Percentiles rank a stretch among this genome's conserved stretches.
These are phyloP conservation scores for Coleophora flavipennella DNA, from an alignment of 2,888 invertebrate species.

Conservation along the genomic window DNA sequence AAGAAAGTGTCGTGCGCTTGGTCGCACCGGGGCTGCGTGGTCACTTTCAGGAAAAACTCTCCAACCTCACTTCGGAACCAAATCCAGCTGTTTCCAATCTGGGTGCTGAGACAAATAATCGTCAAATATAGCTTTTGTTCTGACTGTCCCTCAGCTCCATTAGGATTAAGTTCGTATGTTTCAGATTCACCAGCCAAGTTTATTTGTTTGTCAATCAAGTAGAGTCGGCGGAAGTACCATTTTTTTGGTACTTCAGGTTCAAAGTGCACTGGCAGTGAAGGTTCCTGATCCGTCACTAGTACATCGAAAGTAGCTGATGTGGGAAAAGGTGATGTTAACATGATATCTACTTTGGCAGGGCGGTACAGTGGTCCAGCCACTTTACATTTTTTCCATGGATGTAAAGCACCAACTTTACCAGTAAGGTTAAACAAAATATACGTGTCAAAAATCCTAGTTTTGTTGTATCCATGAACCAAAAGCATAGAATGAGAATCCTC, in stretches of 20 bases:
- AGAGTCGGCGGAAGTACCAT: constrained; percentile 45
- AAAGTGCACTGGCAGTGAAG: constrained; percentile 33
- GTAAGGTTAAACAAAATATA: constrained; percentile 47
- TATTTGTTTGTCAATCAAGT: constrained; percentile 50
- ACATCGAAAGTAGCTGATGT: constrained; percentile 29
- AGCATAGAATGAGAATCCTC: constrained; percentile 40
- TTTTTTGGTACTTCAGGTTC: constrained; percentile 18
- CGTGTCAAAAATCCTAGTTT: constrained; percentile 60
- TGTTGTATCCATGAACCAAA: constrained; percentile 56
- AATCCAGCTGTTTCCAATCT: constrained; percentile 48
- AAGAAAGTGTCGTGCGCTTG: constrained; percentile 47
- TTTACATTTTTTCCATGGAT: constrained; percentile 50
- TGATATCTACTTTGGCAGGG: constrained; percentile 49
- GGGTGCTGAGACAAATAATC: constrained; percentile 51
- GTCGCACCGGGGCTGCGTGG: constrained; percentile 56
- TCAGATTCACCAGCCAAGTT: constrained; percentile 30
- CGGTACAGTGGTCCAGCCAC: constrained; percentile 53
- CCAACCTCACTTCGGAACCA: constrained; percentile 55
- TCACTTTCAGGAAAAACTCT: constrained; percentile 53
- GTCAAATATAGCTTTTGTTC: constrained; percentile 50
- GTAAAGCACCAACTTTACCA: constrained; percentile 39
- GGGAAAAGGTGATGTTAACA: constrained; percentile 46
- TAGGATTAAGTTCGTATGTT: constrained; percentile 19
- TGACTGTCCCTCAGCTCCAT: too few species aligned
- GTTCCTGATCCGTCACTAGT: constrained; percentile 46